A percentile compares a stretch with the other conserved stretches of the same genome.
These are phyloP conservation scores for Clitarchus hookeri DNA, from an alignment of 2,888 invertebrate genomes.

Conservation along the genomic window DNA sequence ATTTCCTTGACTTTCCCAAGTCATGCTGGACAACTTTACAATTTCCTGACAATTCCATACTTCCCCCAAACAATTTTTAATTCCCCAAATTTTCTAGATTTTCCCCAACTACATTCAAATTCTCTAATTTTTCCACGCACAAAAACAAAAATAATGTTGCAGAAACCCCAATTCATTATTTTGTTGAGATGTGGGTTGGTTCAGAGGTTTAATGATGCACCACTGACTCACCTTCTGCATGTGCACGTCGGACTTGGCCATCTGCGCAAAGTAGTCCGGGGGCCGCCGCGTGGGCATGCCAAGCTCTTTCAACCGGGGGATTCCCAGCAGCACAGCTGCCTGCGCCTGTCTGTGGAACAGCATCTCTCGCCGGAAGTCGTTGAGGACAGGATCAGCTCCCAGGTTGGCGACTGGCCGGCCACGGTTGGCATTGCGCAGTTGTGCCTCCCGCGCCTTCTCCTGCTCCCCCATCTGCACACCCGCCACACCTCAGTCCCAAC, in stretches of 20 bases:
- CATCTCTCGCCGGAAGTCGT: slow-evolving; percentile 92
- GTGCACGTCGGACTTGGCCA: slow-evolving; percentile 96
- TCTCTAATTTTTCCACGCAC: no score
- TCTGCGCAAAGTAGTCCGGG: slow-evolving; percentile 97
- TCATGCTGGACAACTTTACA: no score
- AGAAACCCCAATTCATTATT: no score
- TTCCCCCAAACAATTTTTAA: no score
- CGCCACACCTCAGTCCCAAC: no score
- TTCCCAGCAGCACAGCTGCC: slow-evolving; percentile 79
- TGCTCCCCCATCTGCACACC: slow-evolving; percentile 71
- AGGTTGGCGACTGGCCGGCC: slow-evolving; percentile 56
- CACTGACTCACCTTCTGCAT: slow-evolving; percentile 79
- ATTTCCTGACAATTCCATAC: no score
- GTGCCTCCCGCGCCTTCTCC: slow-evolving; percentile 69
- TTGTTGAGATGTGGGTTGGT: no score
- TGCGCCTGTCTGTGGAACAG: slow-evolving; percentile 87
- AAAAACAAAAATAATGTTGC: no score
- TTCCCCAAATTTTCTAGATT: no score
- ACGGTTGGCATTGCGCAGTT: slow-evolving; percentile 55
- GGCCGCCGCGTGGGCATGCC: slow-evolving; percentile 83
- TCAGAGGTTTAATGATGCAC: not conserved
- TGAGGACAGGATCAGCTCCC: slow-evolving; percentile 72
- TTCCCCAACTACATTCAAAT: no score
- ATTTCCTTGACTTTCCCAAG: no score
- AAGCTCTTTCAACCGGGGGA: slow-evolving; percentile 75